Evolutionary conservation across 2,113 vertebrate species (phyloP).

Genomic region (Brevimyrus niger): DNA sequence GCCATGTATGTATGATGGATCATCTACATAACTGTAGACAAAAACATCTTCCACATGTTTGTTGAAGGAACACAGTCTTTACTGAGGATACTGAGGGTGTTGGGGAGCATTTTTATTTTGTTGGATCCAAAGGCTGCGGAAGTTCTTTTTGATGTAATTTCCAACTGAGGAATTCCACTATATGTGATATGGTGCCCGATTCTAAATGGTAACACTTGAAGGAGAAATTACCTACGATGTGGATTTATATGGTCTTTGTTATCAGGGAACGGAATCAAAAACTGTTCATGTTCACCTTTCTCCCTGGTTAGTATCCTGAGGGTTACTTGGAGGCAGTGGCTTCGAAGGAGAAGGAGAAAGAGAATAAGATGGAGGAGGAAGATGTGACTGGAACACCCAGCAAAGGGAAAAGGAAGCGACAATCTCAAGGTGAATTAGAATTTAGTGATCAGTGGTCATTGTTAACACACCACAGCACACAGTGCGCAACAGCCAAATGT

Average conservation of each 20-base stretch:
- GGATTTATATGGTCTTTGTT: not conserved
- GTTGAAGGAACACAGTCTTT: not conserved
- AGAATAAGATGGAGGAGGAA: slow-evolving; percentile 57
- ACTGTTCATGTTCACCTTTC: not conserved
- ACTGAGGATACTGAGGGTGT: not conserved
- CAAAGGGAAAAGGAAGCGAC: slow-evolving; percentile 80
- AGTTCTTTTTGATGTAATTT: not conserved
- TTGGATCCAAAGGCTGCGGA: not conserved
- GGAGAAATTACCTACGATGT: not conserved
- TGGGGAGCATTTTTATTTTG: not conserved
- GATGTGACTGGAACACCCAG: slow-evolving; percentile 50
- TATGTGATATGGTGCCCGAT: not conserved
- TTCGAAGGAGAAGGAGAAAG: slow-evolving; percentile 82
- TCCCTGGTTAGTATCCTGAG: slow-evolving; percentile 75
- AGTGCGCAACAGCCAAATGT: no score
- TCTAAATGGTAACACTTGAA: not conserved
- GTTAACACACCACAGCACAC: no score
- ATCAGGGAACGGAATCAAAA: not conserved
- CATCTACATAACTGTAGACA: not conserved
- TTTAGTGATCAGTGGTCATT: no score
- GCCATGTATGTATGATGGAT: not conserved
- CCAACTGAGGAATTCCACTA: not conserved
- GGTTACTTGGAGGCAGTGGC: slow-evolving; percentile 83
- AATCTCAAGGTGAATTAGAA: slow-evolving; percentile 63
- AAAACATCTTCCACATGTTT: not conserved